These are phyloP conservation scores for Peucedramus taeniatus DNA, from an alignment of 2,113 vertebrate species.

Conservation along the genomic window DNA sequence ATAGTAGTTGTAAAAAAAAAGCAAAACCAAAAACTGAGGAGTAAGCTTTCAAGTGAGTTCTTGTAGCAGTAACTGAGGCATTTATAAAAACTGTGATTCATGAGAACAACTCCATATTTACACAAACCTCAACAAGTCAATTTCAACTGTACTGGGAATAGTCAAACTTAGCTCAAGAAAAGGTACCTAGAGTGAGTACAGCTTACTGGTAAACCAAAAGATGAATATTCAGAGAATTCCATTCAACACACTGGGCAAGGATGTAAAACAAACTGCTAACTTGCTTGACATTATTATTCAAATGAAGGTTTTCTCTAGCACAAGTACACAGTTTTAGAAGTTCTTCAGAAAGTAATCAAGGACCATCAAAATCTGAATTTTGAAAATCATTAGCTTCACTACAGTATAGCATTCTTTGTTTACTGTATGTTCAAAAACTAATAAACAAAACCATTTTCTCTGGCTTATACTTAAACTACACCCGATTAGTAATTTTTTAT, in stretches of 20 bases:
- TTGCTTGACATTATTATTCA: not conserved
- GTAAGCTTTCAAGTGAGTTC: not conserved
- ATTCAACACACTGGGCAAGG: not conserved
- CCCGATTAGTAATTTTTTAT: conserved; percentile 53
- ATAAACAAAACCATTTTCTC: conserved; percentile 82
- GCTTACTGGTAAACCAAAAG: not conserved
- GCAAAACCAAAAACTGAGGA: not conserved
- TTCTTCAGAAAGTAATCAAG: conserved; percentile 21
- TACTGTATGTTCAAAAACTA: conserved; percentile 18
- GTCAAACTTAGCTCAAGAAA: not conserved
- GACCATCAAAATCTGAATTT: conserved; percentile 8
- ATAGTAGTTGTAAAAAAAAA: not conserved
- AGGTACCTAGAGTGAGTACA: not conserved
- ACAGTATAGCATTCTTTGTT: conserved; percentile 11
- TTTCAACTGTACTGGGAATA: not conserved
- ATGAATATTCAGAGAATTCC: not conserved
- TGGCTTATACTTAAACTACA: conserved; percentile 83
- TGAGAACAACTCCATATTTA: conserved; percentile 7
- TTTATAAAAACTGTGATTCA: not conserved
- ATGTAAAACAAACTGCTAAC: not conserved
- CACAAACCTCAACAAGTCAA: not conserved
- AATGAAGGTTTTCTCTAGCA: not conserved
- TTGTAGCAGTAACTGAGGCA: not conserved
- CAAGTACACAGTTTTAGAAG: not conserved
- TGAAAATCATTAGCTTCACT: not conserved